Conservation (phyloP, 2,888 invertebrate genomes). For the Alentia gelatinosa region DNA sequence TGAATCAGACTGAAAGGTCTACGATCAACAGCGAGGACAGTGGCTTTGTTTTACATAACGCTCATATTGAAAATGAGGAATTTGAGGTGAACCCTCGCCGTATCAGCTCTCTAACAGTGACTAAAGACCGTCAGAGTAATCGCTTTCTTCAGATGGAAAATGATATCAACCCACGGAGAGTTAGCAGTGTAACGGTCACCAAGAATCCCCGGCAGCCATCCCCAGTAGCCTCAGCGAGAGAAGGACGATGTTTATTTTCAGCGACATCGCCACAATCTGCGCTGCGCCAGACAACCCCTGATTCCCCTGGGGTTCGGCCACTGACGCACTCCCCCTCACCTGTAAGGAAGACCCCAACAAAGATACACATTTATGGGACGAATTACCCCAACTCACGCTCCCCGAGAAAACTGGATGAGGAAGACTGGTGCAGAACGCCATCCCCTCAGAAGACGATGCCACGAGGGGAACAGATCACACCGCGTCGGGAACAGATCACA, state of each 20-base stretch:
- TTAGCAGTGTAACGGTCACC: conserved; percentile 16
- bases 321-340: background rate
- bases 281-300: background rate
- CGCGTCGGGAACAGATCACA: too few species aligned
- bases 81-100: background rate
- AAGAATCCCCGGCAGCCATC: background rate
- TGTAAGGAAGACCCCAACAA: background rate
- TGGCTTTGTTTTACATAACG: background rate
- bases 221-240: background rate
- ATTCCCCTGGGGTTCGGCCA: background rate
- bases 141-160: background rate
- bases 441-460: background rate
- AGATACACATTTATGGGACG: background rate
- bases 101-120: conserved; percentile 45
- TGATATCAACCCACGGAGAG: background rate
- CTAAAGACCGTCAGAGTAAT: background rate
- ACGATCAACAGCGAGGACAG: background rate
- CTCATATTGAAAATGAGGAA: background rate
- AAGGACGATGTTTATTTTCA: background rate
- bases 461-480: too few species aligned
- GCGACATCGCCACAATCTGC: background rate
- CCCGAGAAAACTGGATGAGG: background rate
- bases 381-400: conserved; percentile 24
- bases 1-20: too few species aligned
- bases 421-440: background rate